These are phyloP conservation scores for Tetragonula carbonaria DNA, from an alignment of 2,888 invertebrate species.

Conservation along the genomic window DNA sequence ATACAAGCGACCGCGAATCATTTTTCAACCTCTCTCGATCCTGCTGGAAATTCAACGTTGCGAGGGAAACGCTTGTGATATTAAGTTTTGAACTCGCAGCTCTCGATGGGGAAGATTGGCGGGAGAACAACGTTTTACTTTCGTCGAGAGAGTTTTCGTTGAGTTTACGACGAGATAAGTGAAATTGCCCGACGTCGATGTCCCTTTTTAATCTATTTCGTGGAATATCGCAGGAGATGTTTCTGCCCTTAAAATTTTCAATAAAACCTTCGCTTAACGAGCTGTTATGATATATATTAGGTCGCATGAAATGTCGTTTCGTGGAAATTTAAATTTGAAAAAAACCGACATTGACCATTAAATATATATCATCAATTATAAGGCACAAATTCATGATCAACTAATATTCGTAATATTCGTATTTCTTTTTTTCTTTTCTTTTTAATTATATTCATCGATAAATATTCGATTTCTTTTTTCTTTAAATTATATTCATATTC, in stretches of 20 bases:
- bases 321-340: not conserved
- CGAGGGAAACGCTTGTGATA: not conserved
- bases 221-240: not conserved
- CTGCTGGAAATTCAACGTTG: not conserved
- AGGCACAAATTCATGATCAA: too few species aligned
- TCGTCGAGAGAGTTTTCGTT: not conserved
- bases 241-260: not conserved
- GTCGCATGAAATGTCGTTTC: not conserved
- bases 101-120: not conserved
- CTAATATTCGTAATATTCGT: too few species aligned
- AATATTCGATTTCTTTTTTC: too few species aligned
- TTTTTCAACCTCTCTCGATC: not conserved
- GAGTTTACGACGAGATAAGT: not conserved
- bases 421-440: not conserved
- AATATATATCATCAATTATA: too few species aligned
- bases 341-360: too few species aligned
- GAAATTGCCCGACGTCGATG: not conserved
- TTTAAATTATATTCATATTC: too few species aligned
- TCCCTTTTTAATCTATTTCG: not conserved
- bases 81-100: not conserved
- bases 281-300: not conserved
- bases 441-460: too few species aligned
- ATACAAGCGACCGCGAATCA: conserved; percentile 11
- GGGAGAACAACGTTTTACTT: not conserved
- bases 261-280: not conserved